These are phyloP conservation scores for Phaenicophaeus curvirostris DNA, from an alignment of 2,797 vertebrate species.

Conservation along the genomic window DNA sequence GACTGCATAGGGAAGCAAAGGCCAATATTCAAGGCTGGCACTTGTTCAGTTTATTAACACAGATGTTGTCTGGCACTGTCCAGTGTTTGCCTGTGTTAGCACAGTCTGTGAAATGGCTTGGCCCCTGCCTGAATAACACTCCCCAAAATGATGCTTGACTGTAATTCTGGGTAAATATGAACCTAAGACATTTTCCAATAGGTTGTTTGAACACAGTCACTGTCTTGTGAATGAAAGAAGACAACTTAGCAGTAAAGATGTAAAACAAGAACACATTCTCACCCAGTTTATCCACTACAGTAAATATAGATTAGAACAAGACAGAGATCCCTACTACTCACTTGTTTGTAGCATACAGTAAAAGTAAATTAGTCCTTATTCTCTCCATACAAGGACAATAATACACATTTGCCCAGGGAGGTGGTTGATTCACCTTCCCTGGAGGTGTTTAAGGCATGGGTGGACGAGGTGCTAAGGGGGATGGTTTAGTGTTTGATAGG, in stretches of 20 bases:
- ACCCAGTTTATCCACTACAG: neutral
- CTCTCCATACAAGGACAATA: neutral
- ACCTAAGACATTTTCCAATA: too few relatives aligned
- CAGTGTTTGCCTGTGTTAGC: neutral
- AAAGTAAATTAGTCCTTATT: neutral
- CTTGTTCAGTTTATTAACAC: neutral
- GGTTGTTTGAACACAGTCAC: too few relatives aligned
- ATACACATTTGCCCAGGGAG: too few relatives aligned
- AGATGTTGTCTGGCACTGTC: neutral
- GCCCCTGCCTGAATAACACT: accelerated
- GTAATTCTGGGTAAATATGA: neutral
- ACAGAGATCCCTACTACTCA: neutral
- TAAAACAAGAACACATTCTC: neutral
- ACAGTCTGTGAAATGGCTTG: neutral
- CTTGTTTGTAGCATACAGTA: neutral
- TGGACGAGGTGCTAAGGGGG: too few relatives aligned
- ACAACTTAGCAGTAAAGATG: too few relatives aligned
- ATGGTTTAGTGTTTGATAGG: too few relatives aligned
- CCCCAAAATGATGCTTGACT: neutral
- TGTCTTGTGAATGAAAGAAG: too few relatives aligned
- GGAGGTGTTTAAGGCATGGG: too few relatives aligned
- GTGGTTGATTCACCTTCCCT: too few relatives aligned
- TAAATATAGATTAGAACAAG: neutral
- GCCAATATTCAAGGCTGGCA: neutral
- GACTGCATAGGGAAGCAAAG: neutral